These are phyloP conservation scores for Esperia sulphurella DNA, from an alignment of 2,888 invertebrate species.

Conservation along the genomic window DNA sequence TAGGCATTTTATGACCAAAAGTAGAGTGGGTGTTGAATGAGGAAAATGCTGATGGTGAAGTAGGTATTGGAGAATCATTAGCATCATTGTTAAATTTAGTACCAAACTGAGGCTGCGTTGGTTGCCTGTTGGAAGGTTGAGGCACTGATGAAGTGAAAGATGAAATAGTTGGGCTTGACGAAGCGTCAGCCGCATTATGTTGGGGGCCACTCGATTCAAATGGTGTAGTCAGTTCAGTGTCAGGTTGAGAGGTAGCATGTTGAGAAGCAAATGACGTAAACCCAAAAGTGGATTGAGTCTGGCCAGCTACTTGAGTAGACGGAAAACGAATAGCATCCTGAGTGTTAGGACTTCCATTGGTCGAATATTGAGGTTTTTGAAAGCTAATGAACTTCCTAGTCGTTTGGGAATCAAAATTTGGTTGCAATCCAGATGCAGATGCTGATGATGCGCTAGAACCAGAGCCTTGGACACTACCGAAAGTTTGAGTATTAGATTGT, in stretches of 20 bases:
- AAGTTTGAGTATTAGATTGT: constrained; percentile 12
- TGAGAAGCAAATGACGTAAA: constrained; percentile 17
- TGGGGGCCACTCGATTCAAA: constrained; percentile 28
- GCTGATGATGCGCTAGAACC: constrained; percentile 5
- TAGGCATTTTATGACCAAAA: constrained; percentile 6
- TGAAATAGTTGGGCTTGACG: neutral
- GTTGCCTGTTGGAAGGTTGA: constrained; percentile 6
- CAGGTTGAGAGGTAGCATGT: constrained; percentile 35
- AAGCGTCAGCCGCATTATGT: neutral
- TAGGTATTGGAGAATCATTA: constrained; percentile 9
- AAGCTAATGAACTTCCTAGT: constrained; percentile 14
- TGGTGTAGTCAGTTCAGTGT: constrained; percentile 44
- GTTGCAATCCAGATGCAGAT: constrained; percentile 2
- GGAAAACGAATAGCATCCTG: constrained; percentile 9
- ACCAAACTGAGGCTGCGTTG: constrained; percentile 13
- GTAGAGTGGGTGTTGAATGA: constrained; percentile 12
- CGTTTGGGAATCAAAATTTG: constrained; percentile 14
- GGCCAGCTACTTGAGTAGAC: constrained; percentile 4
- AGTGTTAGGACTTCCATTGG: constrained; percentile 7
- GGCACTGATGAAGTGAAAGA: neutral
- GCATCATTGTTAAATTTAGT: constrained; percentile 7
- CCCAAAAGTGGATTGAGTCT: constrained; percentile 10
- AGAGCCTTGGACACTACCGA: constrained; percentile 11
- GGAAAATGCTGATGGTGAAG: constrained; percentile 13
- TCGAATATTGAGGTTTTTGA: constrained; percentile 13